These are phyloP conservation scores for Cettia cetti DNA, from an alignment of 2,113 vertebrate genomes.

Conservation along the genomic window DNA sequence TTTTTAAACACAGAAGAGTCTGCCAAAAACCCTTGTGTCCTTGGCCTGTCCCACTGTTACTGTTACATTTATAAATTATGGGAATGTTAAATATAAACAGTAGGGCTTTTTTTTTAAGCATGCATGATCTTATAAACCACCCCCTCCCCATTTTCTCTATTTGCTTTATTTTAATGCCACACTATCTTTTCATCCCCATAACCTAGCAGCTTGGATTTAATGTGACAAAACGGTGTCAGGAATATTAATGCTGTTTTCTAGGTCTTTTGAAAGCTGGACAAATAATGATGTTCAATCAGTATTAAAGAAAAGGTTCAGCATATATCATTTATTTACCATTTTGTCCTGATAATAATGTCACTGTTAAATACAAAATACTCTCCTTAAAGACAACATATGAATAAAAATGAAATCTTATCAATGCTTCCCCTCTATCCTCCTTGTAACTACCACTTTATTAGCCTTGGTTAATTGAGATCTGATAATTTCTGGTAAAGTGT, in stretches of 20 bases:
- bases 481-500: background rate
- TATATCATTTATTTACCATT: background rate
- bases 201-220: background rate
- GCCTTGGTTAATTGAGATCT: background rate
- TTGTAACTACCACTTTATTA: background rate
- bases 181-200: background rate
- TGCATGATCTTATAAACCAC: background rate
- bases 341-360: background rate
- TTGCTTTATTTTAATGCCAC: background rate
- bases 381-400: background rate
- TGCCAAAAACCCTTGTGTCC: background rate
- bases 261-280: background rate
- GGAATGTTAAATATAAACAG: background rate
- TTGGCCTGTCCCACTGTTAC: background rate
- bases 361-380: background rate
- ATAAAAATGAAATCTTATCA: background rate
- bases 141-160: background rate
- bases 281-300: background rate
- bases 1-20: background rate
- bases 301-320: background rate
- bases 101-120: too few relatives aligned
- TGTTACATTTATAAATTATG: background rate
- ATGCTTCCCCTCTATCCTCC: background rate
- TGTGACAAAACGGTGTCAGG: background rate
- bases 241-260: background rate